Evolutionary conservation across 2,888 invertebrate genomes (phyloP).

Genomic region (Drosophila incognita): DNA sequence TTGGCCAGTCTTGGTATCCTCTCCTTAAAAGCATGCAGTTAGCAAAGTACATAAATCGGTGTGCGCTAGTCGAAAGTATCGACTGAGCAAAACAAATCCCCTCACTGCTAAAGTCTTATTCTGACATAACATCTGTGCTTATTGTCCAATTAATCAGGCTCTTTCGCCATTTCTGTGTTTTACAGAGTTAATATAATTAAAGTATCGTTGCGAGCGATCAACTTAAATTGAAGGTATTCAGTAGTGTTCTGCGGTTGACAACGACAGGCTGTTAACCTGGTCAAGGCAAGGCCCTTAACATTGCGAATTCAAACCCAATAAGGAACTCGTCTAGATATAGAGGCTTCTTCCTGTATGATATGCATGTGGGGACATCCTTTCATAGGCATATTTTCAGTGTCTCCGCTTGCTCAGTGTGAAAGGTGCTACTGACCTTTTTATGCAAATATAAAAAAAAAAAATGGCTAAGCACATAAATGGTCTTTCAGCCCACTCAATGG

Average conservation of each 20-base stretch:
- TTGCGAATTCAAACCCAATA: slow-evolving; percentile 32
- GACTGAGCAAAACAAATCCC: neutral
- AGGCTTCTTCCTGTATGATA: slow-evolving; percentile 43
- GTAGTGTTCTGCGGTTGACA: neutral
- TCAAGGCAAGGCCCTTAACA: slow-evolving; percentile 31
- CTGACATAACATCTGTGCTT: neutral
- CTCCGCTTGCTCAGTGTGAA: slow-evolving; percentile 24
- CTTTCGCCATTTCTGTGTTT: neutral
- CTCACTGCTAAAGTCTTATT: neutral
- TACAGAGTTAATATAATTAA: neutral
- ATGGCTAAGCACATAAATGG: slow-evolving; percentile 54
- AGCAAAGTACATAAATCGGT: neutral
- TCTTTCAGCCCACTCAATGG: slow-evolving; percentile 9
- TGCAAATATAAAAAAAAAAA: slow-evolving; percentile 82
- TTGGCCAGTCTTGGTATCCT: no score
- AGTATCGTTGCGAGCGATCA: neutral
- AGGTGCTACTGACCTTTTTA: slow-evolving; percentile 84
- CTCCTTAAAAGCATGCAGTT: neutral
- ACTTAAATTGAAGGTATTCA: neutral
- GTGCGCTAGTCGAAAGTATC: neutral
- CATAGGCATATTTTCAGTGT: slow-evolving; percentile 25
- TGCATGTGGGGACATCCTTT: slow-evolving; percentile 7
- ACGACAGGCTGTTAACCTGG: slow-evolving; percentile 16
- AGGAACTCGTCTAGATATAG: slow-evolving; percentile 23
- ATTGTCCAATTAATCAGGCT: neutral